phyloP scores from a whole-genome alignment of 1,140 invertebrate genomes.

The Procambarus virginalis region DNA sequence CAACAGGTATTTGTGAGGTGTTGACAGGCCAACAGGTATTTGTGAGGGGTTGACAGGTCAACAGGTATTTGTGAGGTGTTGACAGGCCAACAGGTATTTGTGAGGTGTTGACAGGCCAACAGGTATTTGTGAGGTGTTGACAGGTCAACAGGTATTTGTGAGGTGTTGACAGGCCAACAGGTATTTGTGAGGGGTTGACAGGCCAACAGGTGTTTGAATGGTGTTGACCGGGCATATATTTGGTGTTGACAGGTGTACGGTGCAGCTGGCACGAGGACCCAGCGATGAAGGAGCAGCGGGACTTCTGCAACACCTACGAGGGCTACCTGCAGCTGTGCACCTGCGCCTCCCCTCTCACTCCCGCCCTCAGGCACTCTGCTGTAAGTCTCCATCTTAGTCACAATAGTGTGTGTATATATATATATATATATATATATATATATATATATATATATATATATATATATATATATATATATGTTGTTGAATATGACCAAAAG shows the following conservation, averaged over 20 bases:
- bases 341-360: constrained; percentile 30
- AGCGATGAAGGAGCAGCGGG: constrained; percentile 34
- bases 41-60: no score
- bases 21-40: neutral
- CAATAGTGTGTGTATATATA: no score
- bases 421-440: neutral
- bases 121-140: neutral
- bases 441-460: no score
- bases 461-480: no score
- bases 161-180: neutral
- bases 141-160: no score
- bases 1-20: neutral
- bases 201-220: neutral
- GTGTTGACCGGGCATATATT: no score
- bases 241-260: constrained; percentile 7
- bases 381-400: neutral
- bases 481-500: no score
- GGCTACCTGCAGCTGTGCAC: constrained; percentile 36
- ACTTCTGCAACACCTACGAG: constrained; percentile 45
- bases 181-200: neutral
- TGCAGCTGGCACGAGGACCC: constrained; percentile 40
- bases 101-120: no score
- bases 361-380: constrained; percentile 10
- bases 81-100: no score
- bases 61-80: no score